These are phyloP conservation scores for Uloborus plumipes DNA, from an alignment of 2,888 invertebrate genomes.

Conservation along the genomic window DNA sequence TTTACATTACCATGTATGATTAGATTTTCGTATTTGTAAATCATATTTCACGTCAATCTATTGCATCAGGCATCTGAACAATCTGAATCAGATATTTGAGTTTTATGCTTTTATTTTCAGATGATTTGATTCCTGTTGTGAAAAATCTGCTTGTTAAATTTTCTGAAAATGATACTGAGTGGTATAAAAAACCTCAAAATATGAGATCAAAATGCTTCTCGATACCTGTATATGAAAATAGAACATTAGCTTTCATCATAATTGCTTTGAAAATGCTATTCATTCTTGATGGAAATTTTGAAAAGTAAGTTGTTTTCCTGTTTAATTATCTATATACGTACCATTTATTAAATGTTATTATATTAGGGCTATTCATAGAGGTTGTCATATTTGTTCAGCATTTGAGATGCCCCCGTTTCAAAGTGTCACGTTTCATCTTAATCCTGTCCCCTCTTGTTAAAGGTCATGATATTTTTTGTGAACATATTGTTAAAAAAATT, in stretches of 20 bases:
- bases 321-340: neutral
- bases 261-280: conserved; percentile 41
- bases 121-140: conserved; percentile 19
- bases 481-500: no score
- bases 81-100: no score
- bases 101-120: conserved; percentile 18
- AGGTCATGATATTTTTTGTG: no score
- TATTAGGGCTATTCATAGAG: neutral
- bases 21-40: no score
- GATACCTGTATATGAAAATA: conserved; percentile 31
- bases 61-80: no score
- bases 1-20: no score
- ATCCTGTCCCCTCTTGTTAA: no score
- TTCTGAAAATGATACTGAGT: neutral
- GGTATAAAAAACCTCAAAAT: neutral
- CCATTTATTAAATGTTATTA: neutral
- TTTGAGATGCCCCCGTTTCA: no score
- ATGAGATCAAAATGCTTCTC: neutral
- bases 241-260: conserved; percentile 36
- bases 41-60: no score
- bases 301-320: conserved; percentile 19
- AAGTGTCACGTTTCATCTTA: no score
- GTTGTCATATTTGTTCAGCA: no score
- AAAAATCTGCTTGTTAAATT: conserved; percentile 14
- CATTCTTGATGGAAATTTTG: conserved; percentile 48